These are phyloP conservation scores for Lithophane socia DNA, from an alignment of 2,888 invertebrate species.

Conservation along the genomic window DNA sequence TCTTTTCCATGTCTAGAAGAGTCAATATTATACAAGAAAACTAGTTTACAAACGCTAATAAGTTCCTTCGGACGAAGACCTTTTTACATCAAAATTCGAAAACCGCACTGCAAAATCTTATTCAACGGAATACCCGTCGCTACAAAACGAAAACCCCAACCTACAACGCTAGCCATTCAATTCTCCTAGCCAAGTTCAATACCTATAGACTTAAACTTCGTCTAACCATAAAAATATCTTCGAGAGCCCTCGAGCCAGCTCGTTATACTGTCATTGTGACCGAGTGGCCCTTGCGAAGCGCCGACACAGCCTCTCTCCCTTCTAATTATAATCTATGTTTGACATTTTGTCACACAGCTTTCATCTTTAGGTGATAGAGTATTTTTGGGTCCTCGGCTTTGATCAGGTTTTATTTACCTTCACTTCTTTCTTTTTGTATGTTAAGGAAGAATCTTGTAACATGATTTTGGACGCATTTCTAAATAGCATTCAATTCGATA, in stretches of 20 bases:
- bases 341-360: constrained; percentile 62
- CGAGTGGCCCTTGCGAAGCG: constrained; percentile 58
- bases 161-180: constrained; percentile 34
- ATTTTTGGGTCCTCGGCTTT: constrained; percentile 11
- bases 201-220: constrained; percentile 58
- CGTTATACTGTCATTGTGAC: constrained; percentile 71
- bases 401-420: background rate
- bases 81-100: background rate
- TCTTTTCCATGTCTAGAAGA: too few species aligned
- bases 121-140: too few species aligned
- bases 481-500: too few species aligned
- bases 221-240: constrained; percentile 64
- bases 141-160: constrained; percentile 23
- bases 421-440: too few species aligned
- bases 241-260: constrained; percentile 60
- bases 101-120: background rate
- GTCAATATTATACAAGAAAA: too few species aligned
- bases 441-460: too few species aligned
- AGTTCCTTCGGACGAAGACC: too few species aligned
- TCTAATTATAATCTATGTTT: constrained; percentile 63
- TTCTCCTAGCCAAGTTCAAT: constrained; percentile 46
- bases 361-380: constrained; percentile 44
- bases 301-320: constrained; percentile 62
- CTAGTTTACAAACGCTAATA: too few species aligned
- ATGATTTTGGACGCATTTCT: too few species aligned